Conservation (phyloP, 64 coral and sea anemone species). For the Stichodactyla mertensii region DNA sequence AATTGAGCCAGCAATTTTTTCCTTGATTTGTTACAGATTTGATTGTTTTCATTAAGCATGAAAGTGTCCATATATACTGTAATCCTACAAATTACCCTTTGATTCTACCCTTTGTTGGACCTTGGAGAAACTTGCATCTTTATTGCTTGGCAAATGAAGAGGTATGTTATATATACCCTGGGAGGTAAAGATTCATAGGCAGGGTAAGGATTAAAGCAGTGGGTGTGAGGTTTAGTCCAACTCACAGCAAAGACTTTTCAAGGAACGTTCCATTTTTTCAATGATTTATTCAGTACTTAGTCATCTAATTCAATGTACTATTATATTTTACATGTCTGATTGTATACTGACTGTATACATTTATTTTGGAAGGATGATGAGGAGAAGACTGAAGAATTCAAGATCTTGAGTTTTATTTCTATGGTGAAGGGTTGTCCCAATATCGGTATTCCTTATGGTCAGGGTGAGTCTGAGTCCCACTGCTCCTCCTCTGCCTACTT, state of each 20-base stretch:
- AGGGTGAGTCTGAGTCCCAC: constrained; percentile 22
- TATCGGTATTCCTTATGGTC: constrained; percentile 82
- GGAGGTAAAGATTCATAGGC: too few species aligned
- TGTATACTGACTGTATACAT: too few species aligned
- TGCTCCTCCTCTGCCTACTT: not conserved
- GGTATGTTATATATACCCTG: constrained; percentile 31
- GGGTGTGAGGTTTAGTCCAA: too few species aligned
- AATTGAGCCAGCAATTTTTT: not conserved
- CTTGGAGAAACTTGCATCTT: constrained; percentile 84
- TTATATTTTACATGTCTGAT: not conserved
- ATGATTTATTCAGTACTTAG: too few species aligned
- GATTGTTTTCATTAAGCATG: constrained; percentile 67
- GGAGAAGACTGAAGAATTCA: constrained; percentile 83
- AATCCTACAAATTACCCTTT: constrained; percentile 72
- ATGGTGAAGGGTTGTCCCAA: constrained; percentile 58
- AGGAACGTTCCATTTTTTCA: too few species aligned
- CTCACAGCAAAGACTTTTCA: too few species aligned
- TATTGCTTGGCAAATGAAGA: constrained; percentile 57
- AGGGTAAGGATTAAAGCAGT: too few species aligned
- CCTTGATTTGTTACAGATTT: constrained; percentile 42
- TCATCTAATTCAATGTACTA: too few species aligned
- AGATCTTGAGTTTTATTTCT: constrained; percentile 86
- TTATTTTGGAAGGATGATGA: constrained; percentile 40
- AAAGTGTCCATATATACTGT: constrained; percentile 83
- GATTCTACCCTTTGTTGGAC: constrained; percentile 62